Evolutionary conservation across 2,888 invertebrate species (phyloP), one percentile per base, ranked within the genome.

Genomic region (Cheilosia soror): DNA sequence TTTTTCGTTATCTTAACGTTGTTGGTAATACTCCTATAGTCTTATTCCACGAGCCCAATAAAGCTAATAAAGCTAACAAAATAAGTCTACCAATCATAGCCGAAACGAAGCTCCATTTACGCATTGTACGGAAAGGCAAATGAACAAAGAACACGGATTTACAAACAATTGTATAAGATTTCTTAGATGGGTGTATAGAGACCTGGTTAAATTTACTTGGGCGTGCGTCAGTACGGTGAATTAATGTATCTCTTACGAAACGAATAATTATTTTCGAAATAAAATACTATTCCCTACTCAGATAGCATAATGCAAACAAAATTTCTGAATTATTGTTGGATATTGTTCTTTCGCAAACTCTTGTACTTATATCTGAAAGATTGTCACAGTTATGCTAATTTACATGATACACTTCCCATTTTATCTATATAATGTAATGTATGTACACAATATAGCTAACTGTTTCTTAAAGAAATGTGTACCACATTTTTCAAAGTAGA

Each of bases 161-260:
- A 63, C 73, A 37, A 15, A 37, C 44, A 55, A 6, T 57, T 66
- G 65, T 29, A 33, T 44, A 55, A 47, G 47, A 37, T 47, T 25
- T 47, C 66, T 57, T 58, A 76, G 27, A 63, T 69, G 49, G 81
- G 57, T 51, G 63, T 51, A 49, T 13, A 69, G 51, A 27, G 68
- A 81, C 71, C 69, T 65, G 65, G 58, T 47, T 65, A 60, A 31
- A 49, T 49, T 68, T 25, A 63, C 75, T 49, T 51, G 55, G 44
- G 69, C 71, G 53, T 81, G 68, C 77, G 81, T 71, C 81, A 69
- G 75, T 73, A 58, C 53, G 15, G 11, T 51, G 53, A 53, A 58
- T 15, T 76, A 58, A 66, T 75, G 62, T 53, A 55, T n/a, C 20
- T 65, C 42, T 37, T 9, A 73, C 66, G 71, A 55, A 78, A 72